Conservation (phyloP, 2,797 vertebrate species). For the Clarias fuscus region DNA sequence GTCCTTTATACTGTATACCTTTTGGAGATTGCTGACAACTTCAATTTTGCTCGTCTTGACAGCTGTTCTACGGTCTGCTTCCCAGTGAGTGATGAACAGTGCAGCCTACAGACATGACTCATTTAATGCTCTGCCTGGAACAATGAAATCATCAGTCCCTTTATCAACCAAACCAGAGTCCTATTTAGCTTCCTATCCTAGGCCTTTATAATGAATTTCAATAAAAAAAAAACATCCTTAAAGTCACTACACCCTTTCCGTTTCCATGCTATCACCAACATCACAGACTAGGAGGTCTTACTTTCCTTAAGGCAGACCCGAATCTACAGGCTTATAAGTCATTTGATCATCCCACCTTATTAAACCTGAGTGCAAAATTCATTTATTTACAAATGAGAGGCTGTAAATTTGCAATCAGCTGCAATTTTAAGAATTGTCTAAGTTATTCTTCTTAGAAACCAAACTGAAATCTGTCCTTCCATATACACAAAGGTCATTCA, state of each 20-base stretch:
- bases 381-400: neutral
- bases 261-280: neutral
- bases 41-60: neutral
- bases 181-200: slow-evolving; percentile 42
- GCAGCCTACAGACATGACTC: slow-evolving; percentile 52
- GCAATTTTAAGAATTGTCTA: neutral
- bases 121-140: slow-evolving; percentile 50
- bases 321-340: neutral
- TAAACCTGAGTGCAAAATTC: neutral
- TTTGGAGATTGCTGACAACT: neutral
- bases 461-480: neutral
- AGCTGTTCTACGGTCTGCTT: slow-evolving; percentile 1
- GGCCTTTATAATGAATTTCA: slow-evolving; percentile 14
- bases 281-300: neutral
- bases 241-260: slow-evolving; percentile 1
- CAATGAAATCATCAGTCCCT: slow-evolving; percentile 40
- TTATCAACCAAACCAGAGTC: slow-evolving; percentile 39
- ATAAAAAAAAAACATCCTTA: neutral
- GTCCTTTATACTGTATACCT: neutral
- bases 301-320: neutral
- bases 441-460: neutral
- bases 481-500: neutral
- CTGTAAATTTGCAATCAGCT: neutral
- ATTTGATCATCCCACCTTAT: neutral
- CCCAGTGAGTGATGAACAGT: neutral